Evolutionary conservation across 2,888 invertebrate genomes (phyloP).

Genomic region (Craniophora ligustri): DNA sequence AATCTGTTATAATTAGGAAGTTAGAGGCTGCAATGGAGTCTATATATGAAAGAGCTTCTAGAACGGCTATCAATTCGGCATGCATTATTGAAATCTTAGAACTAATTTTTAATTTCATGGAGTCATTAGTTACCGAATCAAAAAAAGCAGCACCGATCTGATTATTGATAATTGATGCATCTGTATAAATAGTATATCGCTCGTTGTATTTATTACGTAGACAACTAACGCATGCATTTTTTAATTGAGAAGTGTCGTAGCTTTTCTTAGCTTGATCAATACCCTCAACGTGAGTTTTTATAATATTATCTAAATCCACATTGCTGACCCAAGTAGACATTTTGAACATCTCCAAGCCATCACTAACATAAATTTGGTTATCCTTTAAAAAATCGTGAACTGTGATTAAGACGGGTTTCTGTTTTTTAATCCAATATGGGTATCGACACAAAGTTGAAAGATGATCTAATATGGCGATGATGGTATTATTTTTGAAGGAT

Average conservation of each 20-base stretch:
- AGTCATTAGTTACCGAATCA: not conserved
- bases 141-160: not conserved
- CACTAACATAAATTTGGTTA: not conserved
- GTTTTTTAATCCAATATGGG: not conserved
- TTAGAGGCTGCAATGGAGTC: not conserved
- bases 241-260: not conserved
- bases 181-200: not conserved
- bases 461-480: not conserved
- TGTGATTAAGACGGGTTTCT: not conserved
- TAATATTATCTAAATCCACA: not conserved
- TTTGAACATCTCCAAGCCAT: not conserved
- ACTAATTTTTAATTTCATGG: not conserved
- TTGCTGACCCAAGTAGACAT: not conserved
- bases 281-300: not conserved
- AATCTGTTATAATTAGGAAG: not conserved
- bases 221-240: not conserved
- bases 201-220: not conserved
- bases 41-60: not conserved
- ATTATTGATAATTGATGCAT: not conserved
- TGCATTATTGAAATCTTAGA: not conserved
- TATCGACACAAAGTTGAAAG: not conserved
- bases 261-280: not conserved
- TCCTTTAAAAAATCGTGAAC: not conserved
- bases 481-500: not conserved
- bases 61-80: not conserved